Evolutionary conservation across 64 coral and sea anemone genomes (phyloP).

Genomic region (Porites australiensis): DNA sequence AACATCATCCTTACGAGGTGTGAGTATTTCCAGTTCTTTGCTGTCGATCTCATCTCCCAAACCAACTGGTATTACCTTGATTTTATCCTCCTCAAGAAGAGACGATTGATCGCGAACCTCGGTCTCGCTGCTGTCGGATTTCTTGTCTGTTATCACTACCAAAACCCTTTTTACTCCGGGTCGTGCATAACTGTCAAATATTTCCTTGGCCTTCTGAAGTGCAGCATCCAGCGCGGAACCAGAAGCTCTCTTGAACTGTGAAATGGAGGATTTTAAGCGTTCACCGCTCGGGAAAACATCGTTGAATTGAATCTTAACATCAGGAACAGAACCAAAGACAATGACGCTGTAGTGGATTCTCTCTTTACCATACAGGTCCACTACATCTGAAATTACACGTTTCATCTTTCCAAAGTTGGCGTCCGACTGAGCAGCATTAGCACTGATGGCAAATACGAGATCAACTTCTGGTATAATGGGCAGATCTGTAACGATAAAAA

Average conservation of each 20-base stretch:
- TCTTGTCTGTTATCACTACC: constrained; percentile 82
- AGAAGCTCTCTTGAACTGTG: neutral
- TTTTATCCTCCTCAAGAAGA: constrained; percentile 52
- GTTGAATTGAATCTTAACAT: constrained; percentile 38
- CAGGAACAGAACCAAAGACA: constrained; percentile 58
- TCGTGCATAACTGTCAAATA: constrained; percentile 49
- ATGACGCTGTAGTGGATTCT: constrained; percentile 73
- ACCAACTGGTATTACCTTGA: constrained; percentile 83
- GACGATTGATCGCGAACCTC: constrained; percentile 46
- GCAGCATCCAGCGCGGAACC: neutral
- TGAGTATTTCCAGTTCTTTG: constrained; percentile 59
- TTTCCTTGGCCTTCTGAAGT: constrained; percentile 18
- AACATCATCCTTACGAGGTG: constrained; percentile 70
- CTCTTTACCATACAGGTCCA: constrained; percentile 61
- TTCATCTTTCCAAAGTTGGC: constrained; percentile 70
- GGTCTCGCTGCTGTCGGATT: constrained; percentile 45
- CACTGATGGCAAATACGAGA: constrained; percentile 85
- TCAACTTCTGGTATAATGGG: constrained; percentile 54
- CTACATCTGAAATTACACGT: constrained; percentile 36
- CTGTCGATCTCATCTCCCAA: constrained; percentile 67
- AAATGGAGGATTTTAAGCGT: constrained; percentile 21
- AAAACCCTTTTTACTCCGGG: constrained; percentile 59
- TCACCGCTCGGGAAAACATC: neutral
- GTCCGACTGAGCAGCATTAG: neutral
- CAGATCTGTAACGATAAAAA: constrained; percentile 26